A percentile compares a stretch with the other conserved stretches of the same genome.
phyloP scores from a whole-genome alignment of 2,797 vertebrate genomes.

The Columba guinea region DNA sequence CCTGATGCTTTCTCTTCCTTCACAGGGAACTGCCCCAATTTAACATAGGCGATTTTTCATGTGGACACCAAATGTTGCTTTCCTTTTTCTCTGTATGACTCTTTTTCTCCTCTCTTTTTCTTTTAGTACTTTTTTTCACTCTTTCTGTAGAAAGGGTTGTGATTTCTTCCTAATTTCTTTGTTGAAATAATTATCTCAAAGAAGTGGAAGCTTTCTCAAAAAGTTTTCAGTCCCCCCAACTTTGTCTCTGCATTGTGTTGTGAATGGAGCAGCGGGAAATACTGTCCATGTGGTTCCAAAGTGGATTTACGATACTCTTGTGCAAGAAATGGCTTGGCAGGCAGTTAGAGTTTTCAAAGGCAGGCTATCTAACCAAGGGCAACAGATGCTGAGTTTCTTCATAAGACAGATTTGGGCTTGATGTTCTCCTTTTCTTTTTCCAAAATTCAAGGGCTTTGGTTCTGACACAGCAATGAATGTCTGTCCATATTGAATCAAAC shows the following conservation, averaged over 20 bases:
- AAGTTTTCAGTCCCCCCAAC: not conserved
- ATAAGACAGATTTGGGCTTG: not conserved
- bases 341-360: not conserved
- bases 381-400: not conserved
- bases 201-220: not conserved
- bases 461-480: not conserved
- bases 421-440: not conserved
- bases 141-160: not conserved
- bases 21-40: not conserved
- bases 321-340: not conserved
- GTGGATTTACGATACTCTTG: not conserved
- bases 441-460: not conserved
- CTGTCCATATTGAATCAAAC: fast-evolving
- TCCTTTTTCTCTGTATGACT: not conserved
- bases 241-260: not conserved
- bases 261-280: conserved; percentile 5
- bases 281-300: not conserved
- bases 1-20: conserved; percentile 1
- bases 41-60: not conserved
- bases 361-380: not conserved
- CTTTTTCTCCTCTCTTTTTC: not conserved
- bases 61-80: not conserved
- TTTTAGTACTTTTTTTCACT: not conserved
- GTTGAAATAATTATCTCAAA: not conserved
- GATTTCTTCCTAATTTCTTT: not conserved